phyloP scores from a whole-genome alignment of 2,888 invertebrate species.

The Spodoptera picta region DNA sequence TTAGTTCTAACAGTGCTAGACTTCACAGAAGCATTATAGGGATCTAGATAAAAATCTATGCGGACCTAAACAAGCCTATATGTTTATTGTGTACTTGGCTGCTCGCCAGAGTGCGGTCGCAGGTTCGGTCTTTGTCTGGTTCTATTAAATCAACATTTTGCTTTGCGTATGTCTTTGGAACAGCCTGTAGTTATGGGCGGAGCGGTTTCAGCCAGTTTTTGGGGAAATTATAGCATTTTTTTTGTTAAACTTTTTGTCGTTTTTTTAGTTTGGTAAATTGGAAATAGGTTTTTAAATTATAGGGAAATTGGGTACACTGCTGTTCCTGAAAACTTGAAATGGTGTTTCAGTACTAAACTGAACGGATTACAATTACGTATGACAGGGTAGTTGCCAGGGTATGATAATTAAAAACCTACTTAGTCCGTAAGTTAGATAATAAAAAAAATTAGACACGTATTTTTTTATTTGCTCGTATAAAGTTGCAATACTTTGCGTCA shows the following conservation, averaged over 20 bases:
- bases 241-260: slow-evolving; percentile 6
- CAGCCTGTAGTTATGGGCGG: slow-evolving; percentile 3
- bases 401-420: too few species aligned
- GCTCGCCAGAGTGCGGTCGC: slow-evolving; percentile 32
- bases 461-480: too few species aligned
- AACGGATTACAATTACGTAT: too few species aligned
- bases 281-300: too few species aligned
- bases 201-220: slow-evolving; percentile 10
- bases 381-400: too few species aligned
- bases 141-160: slow-evolving; percentile 54
- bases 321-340: too few species aligned
- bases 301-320: too few species aligned
- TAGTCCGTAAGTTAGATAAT: too few species aligned
- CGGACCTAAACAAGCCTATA: slow-evolving; percentile 27
- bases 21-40: slow-evolving; percentile 3
- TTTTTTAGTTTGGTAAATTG: too few species aligned
- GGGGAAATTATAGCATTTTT: slow-evolving; percentile 1
- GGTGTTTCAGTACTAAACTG: too few species aligned
- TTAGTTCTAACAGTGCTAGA: slow-evolving; percentile 19
- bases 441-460: too few species aligned
- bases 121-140: slow-evolving; percentile 36
- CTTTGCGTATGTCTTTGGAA: slow-evolving; percentile 27
- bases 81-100: slow-evolving; percentile 48
- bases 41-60: slow-evolving; percentile 38
- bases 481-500: too few species aligned